Base-by-base conservation (phyloP, 2,797 vertebrate species). In the Dallia pectoralis region DNA sequence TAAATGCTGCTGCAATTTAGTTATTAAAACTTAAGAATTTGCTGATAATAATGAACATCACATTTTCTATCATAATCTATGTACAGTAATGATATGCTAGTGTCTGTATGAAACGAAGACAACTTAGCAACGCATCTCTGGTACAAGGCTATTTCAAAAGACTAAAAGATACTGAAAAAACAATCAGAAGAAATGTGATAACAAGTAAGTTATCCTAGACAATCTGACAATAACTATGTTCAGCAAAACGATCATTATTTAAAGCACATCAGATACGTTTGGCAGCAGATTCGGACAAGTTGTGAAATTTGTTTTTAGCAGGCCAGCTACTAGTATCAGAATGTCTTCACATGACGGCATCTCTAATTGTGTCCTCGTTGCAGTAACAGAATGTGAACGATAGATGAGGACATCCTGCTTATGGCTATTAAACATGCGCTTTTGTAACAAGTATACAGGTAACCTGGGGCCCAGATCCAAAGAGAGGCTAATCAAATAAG, bases 401-500 rank as follows among this genome's bases (percentile, higher is more conserved):
- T 16, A 68, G 19, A 29, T 67, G 6, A 15, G 36, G 15, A 47
- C 49, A 69, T 29, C 27, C 16, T 49, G 16, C 15, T 48, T 3
- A 19, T 27, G 49, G 67, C 0, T 63, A 32, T 18, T 16, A 15
- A 49, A 68, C 18, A 68, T 27, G 44, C 5, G 4, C 25, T 1
- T 15, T 16, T 7, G 18, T n/a, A 16, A 15, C 47, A 19, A 49
- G 1, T 6, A 51, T 73, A 69, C 48, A 62, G 30, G 19, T 47
- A 4, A 16, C 16, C n/a, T 77, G 78, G 86, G 82, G 87, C 77
- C 86, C 78, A 87, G 78, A 36, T 66, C 18, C 1, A 48, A 70
- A 81, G 84, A 84, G 82, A 49, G 75, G 68, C 72, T 75, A 71
- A 79, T 71, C 78, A 73, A 76, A 79, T 67, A 49, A 75, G 75